Percentiles rank a stretch among this genome's conserved stretches.
phyloP scores from a whole-genome alignment of 2,888 invertebrate genomes.

The Cenopis cana region DNA sequence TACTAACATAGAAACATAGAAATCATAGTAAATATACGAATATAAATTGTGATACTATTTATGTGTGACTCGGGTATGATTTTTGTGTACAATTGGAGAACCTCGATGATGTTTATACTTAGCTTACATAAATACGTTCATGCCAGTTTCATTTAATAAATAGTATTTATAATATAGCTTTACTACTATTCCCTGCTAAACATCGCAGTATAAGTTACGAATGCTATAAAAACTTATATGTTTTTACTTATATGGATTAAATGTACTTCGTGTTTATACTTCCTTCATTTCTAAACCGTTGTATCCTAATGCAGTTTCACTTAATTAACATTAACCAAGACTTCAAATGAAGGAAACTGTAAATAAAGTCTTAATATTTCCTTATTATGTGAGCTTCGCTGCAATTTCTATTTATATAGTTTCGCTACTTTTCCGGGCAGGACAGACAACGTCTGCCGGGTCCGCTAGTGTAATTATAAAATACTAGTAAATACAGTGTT shows the following conservation, averaged over 20 bases:
- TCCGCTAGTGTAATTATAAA: slow-evolving; percentile 20
- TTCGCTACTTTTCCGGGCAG: no score
- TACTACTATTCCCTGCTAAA: not conserved
- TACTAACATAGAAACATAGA: not conserved
- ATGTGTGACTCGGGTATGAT: not conserved
- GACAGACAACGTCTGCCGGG: no score
- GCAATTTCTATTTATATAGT: not conserved
- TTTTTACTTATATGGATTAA: no score
- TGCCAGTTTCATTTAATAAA: not conserved
- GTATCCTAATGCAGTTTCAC: slow-evolving; percentile 1
- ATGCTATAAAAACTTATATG: no score
- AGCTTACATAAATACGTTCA: not conserved
- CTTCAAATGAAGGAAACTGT: not conserved
- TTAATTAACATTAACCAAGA: not conserved
- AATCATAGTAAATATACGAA: not conserved
- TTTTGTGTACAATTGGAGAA: not conserved
- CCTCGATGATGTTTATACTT: not conserved
- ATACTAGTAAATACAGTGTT: not conserved
- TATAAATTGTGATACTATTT: not conserved
- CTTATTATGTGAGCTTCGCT: not conserved
- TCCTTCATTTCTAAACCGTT: not conserved
- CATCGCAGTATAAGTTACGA: no score
- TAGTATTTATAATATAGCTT: not conserved
- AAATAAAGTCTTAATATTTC: not conserved
- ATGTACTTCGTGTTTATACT: not conserved